phyloP scores from a whole-genome alignment of 1,140 invertebrate species.

The Ylistrum balloti region DNA sequence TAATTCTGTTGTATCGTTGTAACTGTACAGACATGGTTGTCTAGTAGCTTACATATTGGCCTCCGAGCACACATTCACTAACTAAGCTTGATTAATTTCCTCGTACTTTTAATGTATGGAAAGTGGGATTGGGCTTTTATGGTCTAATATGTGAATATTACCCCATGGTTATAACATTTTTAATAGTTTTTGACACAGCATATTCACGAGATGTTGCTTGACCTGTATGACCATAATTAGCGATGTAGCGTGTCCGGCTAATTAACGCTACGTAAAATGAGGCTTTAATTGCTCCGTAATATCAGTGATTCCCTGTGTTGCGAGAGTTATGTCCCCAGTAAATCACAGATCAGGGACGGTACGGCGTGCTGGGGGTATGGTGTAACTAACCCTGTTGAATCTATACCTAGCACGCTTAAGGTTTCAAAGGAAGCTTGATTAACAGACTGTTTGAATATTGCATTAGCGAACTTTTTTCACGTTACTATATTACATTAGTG shows the following conservation, averaged over 20 bases:
- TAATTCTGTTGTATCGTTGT: neutral
- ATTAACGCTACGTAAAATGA: neutral
- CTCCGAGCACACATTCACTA: neutral
- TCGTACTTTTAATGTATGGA: constrained; percentile 34
- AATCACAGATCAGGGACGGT: neutral
- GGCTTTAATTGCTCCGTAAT: constrained; percentile 26
- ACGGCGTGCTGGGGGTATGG: constrained; percentile 25
- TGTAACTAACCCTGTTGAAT: neutral
- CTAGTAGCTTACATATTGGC: neutral
- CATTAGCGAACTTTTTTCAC: constrained; percentile 7
- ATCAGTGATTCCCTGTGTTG: neutral
- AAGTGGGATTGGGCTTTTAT: constrained; percentile 25
- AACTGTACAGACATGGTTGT: neutral
- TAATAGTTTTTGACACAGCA: neutral
- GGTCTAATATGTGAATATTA: constrained; percentile 11
- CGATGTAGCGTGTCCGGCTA: neutral
- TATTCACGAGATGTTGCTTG: constrained; percentile 6
- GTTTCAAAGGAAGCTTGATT: neutral
- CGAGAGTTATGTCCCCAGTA: neutral
- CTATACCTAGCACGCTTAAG: neutral
- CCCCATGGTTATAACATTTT: neutral
- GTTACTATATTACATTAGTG: neutral
- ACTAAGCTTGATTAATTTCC: neutral
- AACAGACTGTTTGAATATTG: neutral
- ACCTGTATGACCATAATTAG: neutral